Evolutionary conservation across 2,888 invertebrate genomes (phyloP).

Genomic region (Cabera pusaria): DNA sequence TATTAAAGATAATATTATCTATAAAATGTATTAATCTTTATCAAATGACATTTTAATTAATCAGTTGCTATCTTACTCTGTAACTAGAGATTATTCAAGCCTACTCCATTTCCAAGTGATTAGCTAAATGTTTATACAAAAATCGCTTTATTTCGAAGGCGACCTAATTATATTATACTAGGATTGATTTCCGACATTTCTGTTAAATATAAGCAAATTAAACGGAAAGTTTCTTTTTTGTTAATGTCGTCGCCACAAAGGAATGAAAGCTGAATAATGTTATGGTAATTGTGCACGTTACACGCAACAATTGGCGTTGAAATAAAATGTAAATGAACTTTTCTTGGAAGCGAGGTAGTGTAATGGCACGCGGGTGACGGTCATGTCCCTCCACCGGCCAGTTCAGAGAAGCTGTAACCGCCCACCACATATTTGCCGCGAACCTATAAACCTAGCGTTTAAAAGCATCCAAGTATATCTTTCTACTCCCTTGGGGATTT

Average conservation of each 20-base stretch:
- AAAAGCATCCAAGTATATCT: slow-evolving; percentile 33
- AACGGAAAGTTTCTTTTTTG: no score
- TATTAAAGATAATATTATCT: no score
- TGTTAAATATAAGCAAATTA: no score
- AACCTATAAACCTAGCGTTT: slow-evolving; percentile 41
- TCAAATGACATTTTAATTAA: neutral
- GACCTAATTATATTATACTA: slow-evolving; percentile 16
- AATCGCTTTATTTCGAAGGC: no score
- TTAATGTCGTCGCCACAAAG: slow-evolving; percentile 7
- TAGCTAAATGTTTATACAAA: slow-evolving; percentile 12
- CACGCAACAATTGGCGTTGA: slow-evolving; percentile 27
- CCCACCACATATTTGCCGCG: slow-evolving; percentile 40
- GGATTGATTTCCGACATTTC: slow-evolving; percentile 16
- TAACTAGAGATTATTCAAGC: slow-evolving; percentile 17
- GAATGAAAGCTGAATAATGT: slow-evolving; percentile 18
- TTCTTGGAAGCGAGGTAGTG: slow-evolving; percentile 54
- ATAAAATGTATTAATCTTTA: no score
- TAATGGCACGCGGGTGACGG: slow-evolving; percentile 37
- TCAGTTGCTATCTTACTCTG: slow-evolving; percentile 3
- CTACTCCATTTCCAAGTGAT: slow-evolving; percentile 12
- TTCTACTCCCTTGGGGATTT: slow-evolving; percentile 27
- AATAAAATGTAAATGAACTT: slow-evolving; percentile 54
- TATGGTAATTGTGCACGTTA: slow-evolving; percentile 23
- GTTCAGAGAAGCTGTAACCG: slow-evolving; percentile 55
- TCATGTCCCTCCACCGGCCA: slow-evolving; percentile 35